These are phyloP conservation scores for Margarornis squamiger DNA, from an alignment of 2,797 vertebrate genomes.

Conservation along the genomic window DNA sequence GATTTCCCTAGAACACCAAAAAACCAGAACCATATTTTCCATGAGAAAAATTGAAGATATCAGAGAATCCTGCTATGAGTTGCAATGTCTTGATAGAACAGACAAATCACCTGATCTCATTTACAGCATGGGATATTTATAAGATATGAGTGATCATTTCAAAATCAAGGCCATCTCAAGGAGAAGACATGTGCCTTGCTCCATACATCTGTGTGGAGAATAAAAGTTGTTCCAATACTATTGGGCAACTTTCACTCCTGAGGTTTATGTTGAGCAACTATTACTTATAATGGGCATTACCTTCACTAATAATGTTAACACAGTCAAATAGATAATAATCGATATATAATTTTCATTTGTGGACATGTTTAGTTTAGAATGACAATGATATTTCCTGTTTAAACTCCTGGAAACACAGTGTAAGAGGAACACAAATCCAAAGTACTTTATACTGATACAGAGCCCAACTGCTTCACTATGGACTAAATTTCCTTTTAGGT, in stretches of 20 bases:
- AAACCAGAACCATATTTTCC: neutral
- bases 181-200: neutral
- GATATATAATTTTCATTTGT: neutral
- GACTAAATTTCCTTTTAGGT: neutral
- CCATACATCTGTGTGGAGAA: neutral
- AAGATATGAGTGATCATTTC: neutral
- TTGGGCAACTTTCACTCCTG: neutral
- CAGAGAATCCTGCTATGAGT: neutral
- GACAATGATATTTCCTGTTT: neutral
- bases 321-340: neutral
- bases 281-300: neutral
- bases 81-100: neutral
- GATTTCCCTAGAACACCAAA: neutral
- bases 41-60: neutral
- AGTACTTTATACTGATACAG: neutral
- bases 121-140: neutral
- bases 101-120: neutral
- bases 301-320: neutral
- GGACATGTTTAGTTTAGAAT: neutral
- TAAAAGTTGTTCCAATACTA: neutral
- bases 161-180: neutral
- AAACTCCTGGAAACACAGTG: neutral
- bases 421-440: neutral
- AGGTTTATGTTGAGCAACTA: neutral
- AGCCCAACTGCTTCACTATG: neutral